phyloP scores from a whole-genome alignment of 2,797 vertebrate genomes.

The Salarias fasciatus region DNA sequence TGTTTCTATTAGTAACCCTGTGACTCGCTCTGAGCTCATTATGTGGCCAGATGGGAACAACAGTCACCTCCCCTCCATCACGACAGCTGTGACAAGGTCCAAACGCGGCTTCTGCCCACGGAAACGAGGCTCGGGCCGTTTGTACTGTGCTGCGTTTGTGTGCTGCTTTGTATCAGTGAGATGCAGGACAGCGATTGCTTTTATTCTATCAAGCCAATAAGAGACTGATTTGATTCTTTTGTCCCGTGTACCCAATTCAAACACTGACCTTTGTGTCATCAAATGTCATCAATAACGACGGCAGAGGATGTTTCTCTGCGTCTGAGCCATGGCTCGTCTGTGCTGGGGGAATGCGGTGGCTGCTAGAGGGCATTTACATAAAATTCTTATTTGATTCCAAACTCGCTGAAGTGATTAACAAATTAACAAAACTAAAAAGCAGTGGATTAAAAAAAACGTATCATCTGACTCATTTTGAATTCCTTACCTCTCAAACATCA shows the following conservation, averaged over 20 bases:
- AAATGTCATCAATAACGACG: slow-evolving; percentile 49
- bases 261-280: slow-evolving; percentile 47
- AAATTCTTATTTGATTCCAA: slow-evolving; percentile 22
- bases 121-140: slow-evolving; percentile 46
- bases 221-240: slow-evolving; percentile 49
- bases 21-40: slow-evolving; percentile 54
- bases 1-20: slow-evolving; percentile 43
- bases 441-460: slow-evolving; percentile 9
- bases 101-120: slow-evolving; percentile 35
- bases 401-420: slow-evolving; percentile 10
- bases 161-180: slow-evolving; percentile 34
- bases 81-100: slow-evolving; percentile 49
- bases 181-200: slow-evolving; percentile 46
- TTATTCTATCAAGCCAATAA: slow-evolving; percentile 49
- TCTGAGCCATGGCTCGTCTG: slow-evolving; percentile 28
- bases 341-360: slow-evolving; percentile 12
- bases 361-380: slow-evolving; percentile 11
- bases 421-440: neutral
- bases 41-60: slow-evolving; percentile 57
- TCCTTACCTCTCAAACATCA: slow-evolving; percentile 9
- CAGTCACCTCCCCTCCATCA: slow-evolving; percentile 58
- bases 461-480: slow-evolving; percentile 26
- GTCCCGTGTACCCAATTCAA: slow-evolving; percentile 35
- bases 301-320: slow-evolving; percentile 24
- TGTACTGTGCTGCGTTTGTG: slow-evolving; percentile 31